Evolutionary conservation across 35 echinoderm and acorn worm species (phyloP).

Genomic region (Patiria miniata): DNA sequence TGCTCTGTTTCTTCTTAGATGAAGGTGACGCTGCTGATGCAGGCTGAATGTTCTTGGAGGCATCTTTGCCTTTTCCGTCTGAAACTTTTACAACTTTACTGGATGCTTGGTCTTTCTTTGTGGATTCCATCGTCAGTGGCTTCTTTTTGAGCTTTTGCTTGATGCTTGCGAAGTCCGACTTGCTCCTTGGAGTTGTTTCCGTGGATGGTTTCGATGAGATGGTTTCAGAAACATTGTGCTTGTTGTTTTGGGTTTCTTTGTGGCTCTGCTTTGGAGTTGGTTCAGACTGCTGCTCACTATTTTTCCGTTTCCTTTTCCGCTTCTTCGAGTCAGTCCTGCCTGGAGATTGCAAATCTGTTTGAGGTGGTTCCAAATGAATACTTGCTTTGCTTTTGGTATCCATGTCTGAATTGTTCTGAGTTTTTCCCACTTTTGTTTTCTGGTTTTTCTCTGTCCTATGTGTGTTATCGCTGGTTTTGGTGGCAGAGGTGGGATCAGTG

Average conservation of each 20-base stretch:
- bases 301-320: constrained; percentile 23
- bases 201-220: too few species aligned
- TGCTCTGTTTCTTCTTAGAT: background rate
- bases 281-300: background rate
- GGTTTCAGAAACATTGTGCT: too few species aligned
- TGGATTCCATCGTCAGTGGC: too few species aligned
- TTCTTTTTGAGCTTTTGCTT: too few species aligned
- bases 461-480: background rate
- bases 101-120: too few species aligned
- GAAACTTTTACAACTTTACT: too few species aligned
- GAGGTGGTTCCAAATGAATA: background rate
- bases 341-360: background rate
- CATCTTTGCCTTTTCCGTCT: background rate
- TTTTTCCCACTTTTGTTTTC: background rate
- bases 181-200: too few species aligned
- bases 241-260: too few species aligned
- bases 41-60: background rate
- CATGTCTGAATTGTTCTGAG: background rate
- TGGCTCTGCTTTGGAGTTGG: background rate
- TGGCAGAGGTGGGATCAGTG: background rate
- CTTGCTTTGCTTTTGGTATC: background rate
- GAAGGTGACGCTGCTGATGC: background rate
- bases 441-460: background rate
- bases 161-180: too few species aligned
- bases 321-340: background rate